Percentiles rank a stretch among this genome's conserved stretches.
These are phyloP conservation scores for Bhutanitis thaidina DNA, from an alignment of 2,888 invertebrate genomes.

Conservation along the genomic window DNA sequence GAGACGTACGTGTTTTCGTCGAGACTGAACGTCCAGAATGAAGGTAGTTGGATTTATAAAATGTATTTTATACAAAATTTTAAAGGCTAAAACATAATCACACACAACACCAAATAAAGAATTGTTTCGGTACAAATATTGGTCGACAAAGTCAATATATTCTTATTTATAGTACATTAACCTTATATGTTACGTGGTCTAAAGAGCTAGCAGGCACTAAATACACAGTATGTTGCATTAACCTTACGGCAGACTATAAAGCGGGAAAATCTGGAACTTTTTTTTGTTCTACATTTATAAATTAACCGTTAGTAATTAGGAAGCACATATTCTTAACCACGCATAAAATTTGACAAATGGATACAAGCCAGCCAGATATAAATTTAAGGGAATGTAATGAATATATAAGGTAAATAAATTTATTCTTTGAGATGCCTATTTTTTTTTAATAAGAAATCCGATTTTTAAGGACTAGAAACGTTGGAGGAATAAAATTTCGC, in stretches of 20 bases:
- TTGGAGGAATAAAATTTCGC: neutral
- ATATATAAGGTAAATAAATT: neutral
- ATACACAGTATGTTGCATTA: slow-evolving; percentile 17
- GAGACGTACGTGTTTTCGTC: too few relatives aligned
- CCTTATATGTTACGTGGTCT: slow-evolving; percentile 1
- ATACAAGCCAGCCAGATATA: neutral
- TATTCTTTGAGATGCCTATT: neutral
- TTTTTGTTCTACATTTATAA: neutral
- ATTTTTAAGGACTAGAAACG: neutral
- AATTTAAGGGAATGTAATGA: slow-evolving; percentile 1
- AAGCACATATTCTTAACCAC: neutral
- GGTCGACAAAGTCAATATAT: slow-evolving; percentile 6
- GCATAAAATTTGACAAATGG: neutral
- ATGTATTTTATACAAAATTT: too few relatives aligned
- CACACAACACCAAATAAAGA: slow-evolving; percentile 3
- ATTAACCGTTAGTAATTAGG: neutral
- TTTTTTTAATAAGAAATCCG: neutral
- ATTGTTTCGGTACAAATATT: slow-evolving; percentile 12
- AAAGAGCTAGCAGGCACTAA: slow-evolving; percentile 19
- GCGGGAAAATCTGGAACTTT: neutral
- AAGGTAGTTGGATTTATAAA: too few relatives aligned
- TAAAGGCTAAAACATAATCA: neutral
- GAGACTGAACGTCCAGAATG: too few relatives aligned
- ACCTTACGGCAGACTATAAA: neutral
- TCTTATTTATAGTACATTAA: slow-evolving; percentile 1